phyloP scores from a whole-genome alignment of 2,113 vertebrate species.

The Pygoscelis antarcticus region DNA sequence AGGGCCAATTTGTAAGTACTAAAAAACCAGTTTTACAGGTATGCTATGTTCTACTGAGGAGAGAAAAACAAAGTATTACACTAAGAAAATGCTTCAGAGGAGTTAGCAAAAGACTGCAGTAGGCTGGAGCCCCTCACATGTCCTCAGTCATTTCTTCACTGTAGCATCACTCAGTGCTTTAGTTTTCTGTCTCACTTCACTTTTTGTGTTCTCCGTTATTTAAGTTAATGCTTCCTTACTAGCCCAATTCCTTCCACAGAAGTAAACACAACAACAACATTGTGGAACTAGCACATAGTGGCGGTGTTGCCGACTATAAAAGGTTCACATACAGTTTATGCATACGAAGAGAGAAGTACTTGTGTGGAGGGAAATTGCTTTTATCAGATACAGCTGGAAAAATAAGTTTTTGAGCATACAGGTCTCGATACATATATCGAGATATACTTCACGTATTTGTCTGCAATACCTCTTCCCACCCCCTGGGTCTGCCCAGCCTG shows the following conservation, averaged over 20 bases:
- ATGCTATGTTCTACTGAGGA: neutral
- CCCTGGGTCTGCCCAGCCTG: neutral
- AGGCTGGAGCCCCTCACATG: neutral
- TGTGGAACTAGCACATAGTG: neutral
- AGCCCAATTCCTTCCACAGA: neutral
- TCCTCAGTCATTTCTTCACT: neutral
- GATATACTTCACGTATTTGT: neutral
- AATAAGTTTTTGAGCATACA: neutral
- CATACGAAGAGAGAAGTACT: neutral
- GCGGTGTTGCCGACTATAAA: neutral
- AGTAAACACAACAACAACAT: neutral
- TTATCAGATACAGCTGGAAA: neutral
- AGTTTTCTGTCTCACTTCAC: neutral
- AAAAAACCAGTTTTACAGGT: neutral
- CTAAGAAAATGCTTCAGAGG: neutral
- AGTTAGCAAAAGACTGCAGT: neutral
- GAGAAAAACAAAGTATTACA: neutral
- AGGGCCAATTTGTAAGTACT: neutral
- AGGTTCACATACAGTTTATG: neutral
- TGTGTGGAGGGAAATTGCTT: neutral
- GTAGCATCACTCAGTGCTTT: neutral
- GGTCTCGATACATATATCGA: too few relatives aligned
- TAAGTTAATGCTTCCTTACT: neutral
- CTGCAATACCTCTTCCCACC: neutral
- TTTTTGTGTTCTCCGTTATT: neutral